Conservation (phyloP, 2,888 invertebrate genomes). For the Spisula subtruncata region DNA sequence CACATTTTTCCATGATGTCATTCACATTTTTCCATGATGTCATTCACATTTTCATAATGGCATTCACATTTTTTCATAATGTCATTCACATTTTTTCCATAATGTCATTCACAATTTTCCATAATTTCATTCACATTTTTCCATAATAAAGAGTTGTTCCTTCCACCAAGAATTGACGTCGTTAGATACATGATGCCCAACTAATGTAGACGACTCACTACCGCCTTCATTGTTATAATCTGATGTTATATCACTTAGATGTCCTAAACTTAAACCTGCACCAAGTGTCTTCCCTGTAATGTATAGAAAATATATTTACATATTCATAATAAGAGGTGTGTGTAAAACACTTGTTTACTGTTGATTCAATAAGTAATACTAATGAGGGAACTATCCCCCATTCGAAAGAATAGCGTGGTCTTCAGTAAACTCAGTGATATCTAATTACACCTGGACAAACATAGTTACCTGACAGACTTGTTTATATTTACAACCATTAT, state of each 20-base stretch:
- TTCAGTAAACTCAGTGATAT: no score
- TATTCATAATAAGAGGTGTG: background rate
- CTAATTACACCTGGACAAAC: no score
- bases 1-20: background rate
- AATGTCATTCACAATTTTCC: no score
- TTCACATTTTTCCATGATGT: background rate
- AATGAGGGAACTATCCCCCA: no score
- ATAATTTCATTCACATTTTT: no score
- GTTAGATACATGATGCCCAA: conserved; percentile 80
- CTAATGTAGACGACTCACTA: conserved; percentile 67
- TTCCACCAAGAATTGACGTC: conserved; percentile 83
- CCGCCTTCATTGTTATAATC: conserved; percentile 48
- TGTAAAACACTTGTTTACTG: no score
- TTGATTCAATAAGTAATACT: no score
- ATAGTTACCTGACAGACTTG: no score
- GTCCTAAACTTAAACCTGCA: conserved; percentile 77
- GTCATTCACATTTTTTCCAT: no score
- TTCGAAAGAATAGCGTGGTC: no score
- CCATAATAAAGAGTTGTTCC: conserved; percentile 70
- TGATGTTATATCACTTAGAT: conserved; percentile 59
- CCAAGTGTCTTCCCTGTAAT: conserved; percentile 77
- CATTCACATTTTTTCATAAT: background rate
- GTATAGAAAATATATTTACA: background rate
- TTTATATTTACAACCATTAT: no score
- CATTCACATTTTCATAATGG: background rate